phyloP scores from a whole-genome alignment of 1,140 invertebrate genomes.

The Ridgeia piscesae region DNA sequence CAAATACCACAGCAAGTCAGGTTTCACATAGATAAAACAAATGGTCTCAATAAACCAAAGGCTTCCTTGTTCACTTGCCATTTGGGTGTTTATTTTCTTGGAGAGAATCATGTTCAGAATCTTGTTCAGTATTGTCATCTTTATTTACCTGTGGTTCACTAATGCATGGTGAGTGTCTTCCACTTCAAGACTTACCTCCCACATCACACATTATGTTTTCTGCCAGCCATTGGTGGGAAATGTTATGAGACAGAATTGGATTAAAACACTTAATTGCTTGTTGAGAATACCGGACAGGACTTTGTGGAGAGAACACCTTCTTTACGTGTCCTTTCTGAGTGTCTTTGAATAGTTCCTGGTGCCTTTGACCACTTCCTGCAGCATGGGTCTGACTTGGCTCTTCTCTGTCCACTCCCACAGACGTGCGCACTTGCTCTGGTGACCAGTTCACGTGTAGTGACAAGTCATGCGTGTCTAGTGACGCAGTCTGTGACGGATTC shows the following conservation, averaged over 20 bases:
- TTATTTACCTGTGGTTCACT: background rate
- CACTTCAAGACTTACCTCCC: background rate
- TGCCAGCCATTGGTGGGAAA: background rate
- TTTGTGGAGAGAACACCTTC: background rate
- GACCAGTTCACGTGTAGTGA: background rate
- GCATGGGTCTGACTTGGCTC: background rate
- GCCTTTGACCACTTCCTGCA: background rate
- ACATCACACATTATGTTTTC: background rate
- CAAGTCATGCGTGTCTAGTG: background rate
- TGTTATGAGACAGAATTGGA: background rate
- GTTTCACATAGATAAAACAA: too few species aligned
- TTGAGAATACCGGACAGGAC: background rate
- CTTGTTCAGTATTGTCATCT: background rate
- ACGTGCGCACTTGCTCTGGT: background rate
- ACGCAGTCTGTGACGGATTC: constrained; percentile 72
- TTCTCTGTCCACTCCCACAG: background rate
- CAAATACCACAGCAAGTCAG: too few species aligned
- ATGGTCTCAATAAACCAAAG: too few species aligned
- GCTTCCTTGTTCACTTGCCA: too few species aligned
- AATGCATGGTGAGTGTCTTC: background rate
- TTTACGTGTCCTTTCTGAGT: background rate
- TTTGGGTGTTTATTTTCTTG: too few species aligned
- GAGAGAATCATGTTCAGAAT: too few species aligned
- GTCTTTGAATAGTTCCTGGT: background rate
- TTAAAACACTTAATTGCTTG: background rate